phyloP scores from a whole-genome alignment of 2,888 invertebrate species.

The Troides aeacus region DNA sequence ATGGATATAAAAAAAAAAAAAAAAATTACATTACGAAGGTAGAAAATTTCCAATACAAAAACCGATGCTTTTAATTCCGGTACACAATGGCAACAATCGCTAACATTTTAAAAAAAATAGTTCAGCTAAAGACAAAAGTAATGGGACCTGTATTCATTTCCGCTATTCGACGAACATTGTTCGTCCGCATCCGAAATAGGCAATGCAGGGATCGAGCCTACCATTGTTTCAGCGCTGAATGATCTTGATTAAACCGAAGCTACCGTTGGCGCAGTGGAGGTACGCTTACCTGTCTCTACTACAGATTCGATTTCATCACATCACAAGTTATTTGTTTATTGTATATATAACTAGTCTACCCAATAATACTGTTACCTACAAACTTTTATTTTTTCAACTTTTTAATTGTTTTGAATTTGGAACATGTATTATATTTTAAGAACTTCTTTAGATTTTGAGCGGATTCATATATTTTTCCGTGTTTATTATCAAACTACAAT shows the following conservation, averaged over 20 bases:
- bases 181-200: constrained; percentile 12
- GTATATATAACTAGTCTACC: no score
- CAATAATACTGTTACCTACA: no score
- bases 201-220: constrained; percentile 1
- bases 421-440: no score
- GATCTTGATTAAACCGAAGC: constrained; percentile 6
- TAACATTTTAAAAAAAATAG: constrained; percentile 1
- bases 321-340: neutral
- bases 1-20: no score
- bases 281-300: neutral
- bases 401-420: no score
- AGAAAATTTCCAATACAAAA: neutral
- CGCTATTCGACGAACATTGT: constrained; percentile 12
- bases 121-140: constrained; percentile 10
- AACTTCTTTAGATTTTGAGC: no score
- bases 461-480: no score
- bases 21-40: neutral
- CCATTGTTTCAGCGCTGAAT: constrained; percentile 6
- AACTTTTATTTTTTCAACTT: no score
- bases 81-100: neutral
- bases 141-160: constrained; percentile 13
- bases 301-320: neutral
- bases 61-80: neutral
- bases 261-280: neutral
- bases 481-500: no score